phyloP scores from a whole-genome alignment of 2,113 vertebrate species.

The Pholis gunnellus region DNA sequence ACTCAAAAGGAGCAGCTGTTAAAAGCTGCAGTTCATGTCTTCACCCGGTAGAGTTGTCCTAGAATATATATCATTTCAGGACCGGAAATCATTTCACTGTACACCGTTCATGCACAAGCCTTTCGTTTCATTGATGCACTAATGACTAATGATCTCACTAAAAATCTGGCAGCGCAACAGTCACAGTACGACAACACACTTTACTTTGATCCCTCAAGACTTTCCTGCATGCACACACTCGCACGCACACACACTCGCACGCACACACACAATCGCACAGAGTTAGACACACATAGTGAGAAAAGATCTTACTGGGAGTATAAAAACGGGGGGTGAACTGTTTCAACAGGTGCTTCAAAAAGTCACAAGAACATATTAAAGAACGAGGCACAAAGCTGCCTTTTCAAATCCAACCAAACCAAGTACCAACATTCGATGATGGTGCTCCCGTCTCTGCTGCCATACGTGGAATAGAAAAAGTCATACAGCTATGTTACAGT shows the following conservation, averaged over 20 bases:
- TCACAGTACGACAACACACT: conserved; percentile 24
- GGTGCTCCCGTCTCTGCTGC: conserved; percentile 53
- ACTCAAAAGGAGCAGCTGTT: conserved; percentile 22
- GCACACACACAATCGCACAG: background rate
- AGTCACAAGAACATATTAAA: conserved; percentile 76
- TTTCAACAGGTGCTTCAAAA: conserved; percentile 65
- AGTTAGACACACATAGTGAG: conserved; percentile 40
- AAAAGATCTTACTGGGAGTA: conserved; percentile 56
- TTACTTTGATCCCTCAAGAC: conserved; percentile 47
- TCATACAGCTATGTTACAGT: conserved; percentile 71
- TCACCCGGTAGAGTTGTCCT: conserved; percentile 18
- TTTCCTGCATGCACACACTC: conserved; percentile 7
- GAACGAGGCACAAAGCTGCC: conserved; percentile 77
- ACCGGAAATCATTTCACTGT: conserved; percentile 32
- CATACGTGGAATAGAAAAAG: conserved; percentile 57
- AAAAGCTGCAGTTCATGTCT: conserved; percentile 23
- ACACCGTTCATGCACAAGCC: conserved; percentile 58
- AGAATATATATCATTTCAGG: conserved; percentile 18
- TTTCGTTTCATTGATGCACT: conserved; percentile 45
- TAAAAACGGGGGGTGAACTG: conserved; percentile 44
- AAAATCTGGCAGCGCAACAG: conserved; percentile 42
- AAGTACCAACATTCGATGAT: conserved; percentile 53
- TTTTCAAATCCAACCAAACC: conserved; percentile 58
- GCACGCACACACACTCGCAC: background rate
- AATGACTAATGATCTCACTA: conserved; percentile 13